Evolutionary conservation across 2,888 invertebrate genomes (phyloP).

Genomic region (Hypena proboscidalis): DNA sequence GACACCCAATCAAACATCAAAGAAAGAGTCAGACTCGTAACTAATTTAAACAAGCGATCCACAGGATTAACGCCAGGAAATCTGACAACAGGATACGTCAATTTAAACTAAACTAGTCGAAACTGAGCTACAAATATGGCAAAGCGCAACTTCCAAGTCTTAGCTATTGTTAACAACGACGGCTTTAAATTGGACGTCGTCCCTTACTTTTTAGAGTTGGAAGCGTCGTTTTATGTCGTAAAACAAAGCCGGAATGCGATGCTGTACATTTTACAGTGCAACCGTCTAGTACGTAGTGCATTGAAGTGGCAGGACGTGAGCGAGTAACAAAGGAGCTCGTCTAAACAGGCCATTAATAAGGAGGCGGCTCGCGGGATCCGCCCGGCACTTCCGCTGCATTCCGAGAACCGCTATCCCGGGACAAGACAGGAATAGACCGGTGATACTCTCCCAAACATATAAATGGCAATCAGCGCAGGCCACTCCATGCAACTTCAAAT

Average conservation of each 20-base stretch:
- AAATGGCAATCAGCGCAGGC: constrained; percentile 59
- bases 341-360: constrained; percentile 84
- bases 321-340: constrained; percentile 80
- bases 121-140: constrained; percentile 64
- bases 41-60: constrained; percentile 68
- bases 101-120: constrained; percentile 78
- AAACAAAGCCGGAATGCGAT: constrained; percentile 37
- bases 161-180: constrained; percentile 52
- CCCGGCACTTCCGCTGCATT: constrained; percentile 79
- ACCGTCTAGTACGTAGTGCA: constrained; percentile 48
- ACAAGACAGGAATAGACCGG: constrained; percentile 79
- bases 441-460: constrained; percentile 57
- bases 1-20: constrained; percentile 66
- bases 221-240: constrained; percentile 17
- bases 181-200: constrained; percentile 35
- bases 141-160: constrained; percentile 55
- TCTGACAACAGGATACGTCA: constrained; percentile 81
- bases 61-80: constrained; percentile 76
- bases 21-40: constrained; percentile 59
- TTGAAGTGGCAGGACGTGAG: constrained; percentile 76
- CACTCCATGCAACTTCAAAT: constrained; percentile 25
- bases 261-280: constrained; percentile 39
- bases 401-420: constrained; percentile 75
- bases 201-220: constrained; percentile 47
- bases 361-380: constrained; percentile 75